Conservation (phyloP, 2,113 vertebrate genomes). For the Larimichthys polyactis region DNA sequence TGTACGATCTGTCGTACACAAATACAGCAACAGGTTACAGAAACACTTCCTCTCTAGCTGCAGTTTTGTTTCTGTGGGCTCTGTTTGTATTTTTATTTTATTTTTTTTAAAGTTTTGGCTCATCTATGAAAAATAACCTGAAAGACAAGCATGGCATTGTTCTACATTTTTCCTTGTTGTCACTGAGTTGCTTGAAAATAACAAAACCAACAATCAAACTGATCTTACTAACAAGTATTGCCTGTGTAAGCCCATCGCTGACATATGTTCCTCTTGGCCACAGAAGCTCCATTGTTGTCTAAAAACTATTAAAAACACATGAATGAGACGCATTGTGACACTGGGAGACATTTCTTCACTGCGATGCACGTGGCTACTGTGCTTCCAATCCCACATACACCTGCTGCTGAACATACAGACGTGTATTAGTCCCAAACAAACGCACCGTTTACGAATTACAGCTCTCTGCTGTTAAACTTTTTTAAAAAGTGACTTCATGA, state of each 20-base stretch:
- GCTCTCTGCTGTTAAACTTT: background rate
- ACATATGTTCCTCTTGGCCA: background rate
- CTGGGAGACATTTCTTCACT: background rate
- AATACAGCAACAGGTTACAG: background rate
- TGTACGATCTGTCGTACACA: background rate
- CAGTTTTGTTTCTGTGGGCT: background rate
- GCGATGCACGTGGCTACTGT: background rate
- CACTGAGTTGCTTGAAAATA: background rate
- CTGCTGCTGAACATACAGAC: background rate
- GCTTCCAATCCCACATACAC: background rate
- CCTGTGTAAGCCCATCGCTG: background rate
- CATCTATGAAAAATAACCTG: background rate
- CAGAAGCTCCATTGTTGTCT: slow-evolving; percentile 1
- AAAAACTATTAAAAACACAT: slow-evolving; percentile 3
- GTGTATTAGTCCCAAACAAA: background rate
- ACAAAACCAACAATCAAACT: background rate
- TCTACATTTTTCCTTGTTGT: background rate
- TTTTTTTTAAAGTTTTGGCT: background rate
- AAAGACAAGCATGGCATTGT: background rate
- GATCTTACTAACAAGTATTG: background rate
- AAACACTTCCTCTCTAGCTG: background rate
- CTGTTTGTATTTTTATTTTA: background rate
- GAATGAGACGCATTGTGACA: slow-evolving; percentile 2
- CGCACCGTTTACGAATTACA: background rate
- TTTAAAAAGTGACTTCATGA: background rate